These are phyloP conservation scores for Euzophera pinguis DNA, from an alignment of 2,888 invertebrate genomes.

Conservation along the genomic window DNA sequence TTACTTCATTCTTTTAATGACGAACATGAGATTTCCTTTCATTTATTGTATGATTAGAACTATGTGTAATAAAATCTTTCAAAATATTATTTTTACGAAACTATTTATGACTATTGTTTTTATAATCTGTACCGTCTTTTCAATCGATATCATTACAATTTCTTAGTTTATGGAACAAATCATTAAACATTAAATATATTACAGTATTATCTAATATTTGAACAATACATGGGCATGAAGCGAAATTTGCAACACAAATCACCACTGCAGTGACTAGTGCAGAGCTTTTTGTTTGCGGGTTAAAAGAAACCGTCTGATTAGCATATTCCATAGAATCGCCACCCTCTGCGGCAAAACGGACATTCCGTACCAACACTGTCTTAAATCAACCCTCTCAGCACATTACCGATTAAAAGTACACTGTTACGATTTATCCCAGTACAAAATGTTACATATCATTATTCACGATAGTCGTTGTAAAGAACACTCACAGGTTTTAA, in stretches of 20 bases:
- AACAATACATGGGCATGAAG: conserved; percentile 19
- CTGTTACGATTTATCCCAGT: conserved; percentile 65
- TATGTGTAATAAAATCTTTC: too few species aligned
- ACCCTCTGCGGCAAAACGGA: conserved; percentile 43
- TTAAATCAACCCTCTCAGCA: conserved; percentile 44
- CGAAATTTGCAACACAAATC: conserved; percentile 76
- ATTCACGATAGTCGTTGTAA: conserved; percentile 49
- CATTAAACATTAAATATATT: conserved; percentile 13
- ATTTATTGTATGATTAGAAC: too few species aligned
- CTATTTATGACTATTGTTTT: not conserved
- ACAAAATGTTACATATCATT: conserved; percentile 71
- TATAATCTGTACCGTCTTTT: not conserved
- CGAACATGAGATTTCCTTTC: not conserved
- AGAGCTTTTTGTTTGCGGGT: conserved; percentile 75
- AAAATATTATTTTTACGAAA: not conserved
- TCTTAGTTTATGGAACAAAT: not conserved
- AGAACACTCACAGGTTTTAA: conserved; percentile 24
- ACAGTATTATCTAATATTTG: conserved; percentile 2
- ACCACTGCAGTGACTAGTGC: conserved; percentile 77
- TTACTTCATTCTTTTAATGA: not conserved
- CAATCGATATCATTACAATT: not conserved
- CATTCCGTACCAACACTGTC: conserved; percentile 32
- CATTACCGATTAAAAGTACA: conserved; percentile 67
- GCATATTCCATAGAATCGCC: conserved; percentile 67
- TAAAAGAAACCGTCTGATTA: conserved; percentile 72